These are phyloP conservation scores for Buceros bicornis DNA, from an alignment of 2,797 vertebrate genomes.

Conservation along the genomic window DNA sequence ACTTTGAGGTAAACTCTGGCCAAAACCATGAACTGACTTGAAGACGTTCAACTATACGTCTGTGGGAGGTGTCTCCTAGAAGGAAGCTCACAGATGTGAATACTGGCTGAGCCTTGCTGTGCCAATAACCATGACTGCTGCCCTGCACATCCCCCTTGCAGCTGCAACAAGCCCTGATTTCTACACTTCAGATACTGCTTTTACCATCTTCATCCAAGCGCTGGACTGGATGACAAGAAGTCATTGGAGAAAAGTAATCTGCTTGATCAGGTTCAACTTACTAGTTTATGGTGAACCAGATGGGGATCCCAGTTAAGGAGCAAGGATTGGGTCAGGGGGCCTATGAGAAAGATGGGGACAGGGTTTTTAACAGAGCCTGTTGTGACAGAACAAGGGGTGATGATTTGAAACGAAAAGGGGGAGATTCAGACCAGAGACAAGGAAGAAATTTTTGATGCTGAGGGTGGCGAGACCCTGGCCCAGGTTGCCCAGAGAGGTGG, in stretches of 20 bases:
- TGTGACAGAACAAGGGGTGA: no score
- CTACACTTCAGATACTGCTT: neutral
- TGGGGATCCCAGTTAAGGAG: neutral
- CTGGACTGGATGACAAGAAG: neutral
- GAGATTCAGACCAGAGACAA: no score
- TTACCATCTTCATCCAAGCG: neutral
- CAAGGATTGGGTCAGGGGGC: neutral
- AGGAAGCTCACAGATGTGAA: rapidly evolving
- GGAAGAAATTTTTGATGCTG: no score
- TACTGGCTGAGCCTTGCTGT: neutral
- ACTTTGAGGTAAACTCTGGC: neutral
- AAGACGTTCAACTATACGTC: neutral
- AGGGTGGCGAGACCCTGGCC: no score
- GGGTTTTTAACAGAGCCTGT: no score
- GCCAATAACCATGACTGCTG: neutral
- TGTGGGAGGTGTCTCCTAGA: neutral
- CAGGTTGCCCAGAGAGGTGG: no score
- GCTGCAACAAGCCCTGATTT: neutral
- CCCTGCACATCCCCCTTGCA: neutral
- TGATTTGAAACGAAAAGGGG: no score
- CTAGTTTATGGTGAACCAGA: neutral
- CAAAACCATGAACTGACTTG: neutral
- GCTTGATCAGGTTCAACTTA: neutral
- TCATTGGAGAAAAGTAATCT: neutral
- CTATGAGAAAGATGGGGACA: no score